These are phyloP conservation scores for Frankliniella intonsa DNA, from an alignment of 2,888 invertebrate genomes.

Conservation along the genomic window DNA sequence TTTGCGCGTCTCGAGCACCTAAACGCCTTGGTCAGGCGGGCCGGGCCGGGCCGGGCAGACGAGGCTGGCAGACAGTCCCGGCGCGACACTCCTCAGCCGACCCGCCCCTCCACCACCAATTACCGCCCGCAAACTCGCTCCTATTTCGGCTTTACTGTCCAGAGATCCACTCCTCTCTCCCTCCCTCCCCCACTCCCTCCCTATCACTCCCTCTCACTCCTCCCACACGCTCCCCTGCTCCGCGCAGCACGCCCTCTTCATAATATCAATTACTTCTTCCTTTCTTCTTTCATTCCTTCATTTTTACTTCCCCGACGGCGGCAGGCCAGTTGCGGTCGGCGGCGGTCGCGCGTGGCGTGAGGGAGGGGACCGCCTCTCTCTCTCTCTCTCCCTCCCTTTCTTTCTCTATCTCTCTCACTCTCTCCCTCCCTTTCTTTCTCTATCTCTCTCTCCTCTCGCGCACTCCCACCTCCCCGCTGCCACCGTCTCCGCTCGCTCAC, in stretches of 20 bases:
- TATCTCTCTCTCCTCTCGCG: too few species aligned
- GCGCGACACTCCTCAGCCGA: neutral
- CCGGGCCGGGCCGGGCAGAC: too few species aligned
- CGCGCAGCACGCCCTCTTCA: constrained; percentile 6
- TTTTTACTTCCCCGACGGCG: constrained; percentile 8
- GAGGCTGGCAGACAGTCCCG: too few species aligned
- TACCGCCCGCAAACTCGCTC: neutral
- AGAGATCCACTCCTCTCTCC: neutral
- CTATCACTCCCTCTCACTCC: neutral
- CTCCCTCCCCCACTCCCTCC: neutral
- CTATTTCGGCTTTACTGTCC: neutral
- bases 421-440: too few species aligned
- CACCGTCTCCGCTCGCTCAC: neutral
- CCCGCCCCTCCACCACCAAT: neutral
- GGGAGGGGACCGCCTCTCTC: too few species aligned
- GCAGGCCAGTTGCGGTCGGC: constrained; percentile 2
- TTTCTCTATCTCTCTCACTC: too few species aligned
- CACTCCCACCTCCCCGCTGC: neutral
- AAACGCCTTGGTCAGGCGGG: neutral
- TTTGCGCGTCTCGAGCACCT: neutral
- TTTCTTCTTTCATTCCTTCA: constrained; percentile 25
- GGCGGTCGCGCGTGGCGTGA: neutral
- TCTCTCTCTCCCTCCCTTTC: too few species aligned
- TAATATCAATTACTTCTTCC: constrained; percentile 25
- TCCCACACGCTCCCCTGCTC: neutral